These are phyloP conservation scores for Crepidodera aurea DNA, from an alignment of 2,888 invertebrate genomes.

Conservation along the genomic window DNA sequence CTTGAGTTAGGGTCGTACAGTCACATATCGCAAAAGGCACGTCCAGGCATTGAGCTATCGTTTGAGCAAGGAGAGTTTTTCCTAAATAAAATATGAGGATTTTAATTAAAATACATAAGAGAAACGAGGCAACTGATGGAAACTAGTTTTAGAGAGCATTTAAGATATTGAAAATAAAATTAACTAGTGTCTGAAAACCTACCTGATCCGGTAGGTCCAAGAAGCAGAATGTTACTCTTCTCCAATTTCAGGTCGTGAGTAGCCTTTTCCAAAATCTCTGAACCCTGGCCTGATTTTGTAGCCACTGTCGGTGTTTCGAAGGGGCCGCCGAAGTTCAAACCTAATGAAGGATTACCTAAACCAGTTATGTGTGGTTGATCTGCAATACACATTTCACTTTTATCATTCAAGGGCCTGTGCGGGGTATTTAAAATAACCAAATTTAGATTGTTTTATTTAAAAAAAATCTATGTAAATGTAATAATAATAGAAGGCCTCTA, in stretches of 20 bases:
- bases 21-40: constrained; percentile 99
- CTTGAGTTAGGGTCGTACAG: constrained; percentile 95
- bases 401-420: neutral
- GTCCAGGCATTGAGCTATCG: constrained; percentile 95
- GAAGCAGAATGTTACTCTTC: constrained; percentile 94
- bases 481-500: too few relatives aligned
- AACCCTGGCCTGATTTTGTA: constrained; percentile 63
- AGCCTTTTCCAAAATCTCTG: constrained; percentile 83
- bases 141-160: too few relatives aligned
- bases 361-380: constrained; percentile 89
- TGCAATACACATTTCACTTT: constrained; percentile 54
- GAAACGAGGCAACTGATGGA: too few relatives aligned
- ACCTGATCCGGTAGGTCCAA: constrained; percentile 97
- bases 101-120: too few relatives aligned
- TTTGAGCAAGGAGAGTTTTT: constrained; percentile 96
- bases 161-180: too few relatives aligned
- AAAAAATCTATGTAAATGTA: too few relatives aligned
- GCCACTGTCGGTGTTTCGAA: constrained; percentile 24
- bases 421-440: too few relatives aligned
- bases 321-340: constrained; percentile 64
- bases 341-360: constrained; percentile 74
- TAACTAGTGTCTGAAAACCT: too few relatives aligned
- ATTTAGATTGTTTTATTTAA: too few relatives aligned
- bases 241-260: constrained; percentile 87
- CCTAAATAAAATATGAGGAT: constrained; percentile 67